Evolutionary conservation across 2,888 invertebrate genomes (phyloP).

Genomic region (Drepana falcataria): DNA sequence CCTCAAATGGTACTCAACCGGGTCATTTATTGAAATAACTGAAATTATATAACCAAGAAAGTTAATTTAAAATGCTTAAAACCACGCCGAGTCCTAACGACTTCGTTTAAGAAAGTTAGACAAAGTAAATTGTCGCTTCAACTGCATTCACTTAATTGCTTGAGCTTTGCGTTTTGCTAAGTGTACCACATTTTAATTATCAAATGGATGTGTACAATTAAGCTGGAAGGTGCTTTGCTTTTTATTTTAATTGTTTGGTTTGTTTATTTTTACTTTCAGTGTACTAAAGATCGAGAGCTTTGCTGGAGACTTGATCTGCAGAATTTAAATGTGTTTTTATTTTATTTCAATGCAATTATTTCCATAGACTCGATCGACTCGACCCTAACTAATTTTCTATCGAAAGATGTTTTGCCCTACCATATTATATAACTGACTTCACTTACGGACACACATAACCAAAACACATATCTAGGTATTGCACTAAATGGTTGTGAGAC

Average conservation of each 20-base stretch:
- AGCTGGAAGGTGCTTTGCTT: background rate
- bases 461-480: no score
- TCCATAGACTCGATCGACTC: no score
- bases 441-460: no score
- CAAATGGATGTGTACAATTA: background rate
- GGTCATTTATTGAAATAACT: background rate
- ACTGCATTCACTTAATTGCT: constrained; percentile 2
- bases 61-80: background rate
- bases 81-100: background rate
- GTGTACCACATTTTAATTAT: background rate
- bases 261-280: background rate
- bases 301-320: no score
- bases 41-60: background rate
- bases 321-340: no score
- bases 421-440: no score
- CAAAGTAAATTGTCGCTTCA: constrained; percentile 1
- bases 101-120: background rate
- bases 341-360: no score
- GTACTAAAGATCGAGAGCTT: no score
- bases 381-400: no score
- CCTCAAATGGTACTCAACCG: background rate
- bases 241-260: background rate
- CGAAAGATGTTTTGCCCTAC: no score
- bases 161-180: background rate
- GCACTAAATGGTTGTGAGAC: no score